Percentiles rank a stretch among this genome's conserved stretches.
Evolutionary conservation across 2,113 vertebrate genomes (phyloP).

Genomic region (Furnarius figulus): DNA sequence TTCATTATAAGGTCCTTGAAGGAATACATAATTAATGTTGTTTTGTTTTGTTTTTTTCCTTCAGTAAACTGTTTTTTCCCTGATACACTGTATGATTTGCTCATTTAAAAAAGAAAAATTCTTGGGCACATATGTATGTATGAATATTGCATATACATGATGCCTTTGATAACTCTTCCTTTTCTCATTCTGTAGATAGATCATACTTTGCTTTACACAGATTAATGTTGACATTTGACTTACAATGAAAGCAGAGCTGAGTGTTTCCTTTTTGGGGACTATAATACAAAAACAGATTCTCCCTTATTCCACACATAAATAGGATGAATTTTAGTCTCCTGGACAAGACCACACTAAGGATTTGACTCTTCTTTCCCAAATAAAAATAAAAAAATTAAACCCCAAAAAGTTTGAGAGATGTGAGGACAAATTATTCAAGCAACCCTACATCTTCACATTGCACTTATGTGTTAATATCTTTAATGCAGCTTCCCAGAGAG

Average conservation of each 20-base stretch:
- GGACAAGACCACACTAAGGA: background rate
- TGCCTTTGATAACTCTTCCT: background rate
- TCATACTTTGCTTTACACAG: background rate
- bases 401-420: background rate
- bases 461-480: slow-evolving; percentile 21
- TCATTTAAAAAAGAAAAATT: background rate
- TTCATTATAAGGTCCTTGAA: background rate
- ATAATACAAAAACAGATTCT: background rate
- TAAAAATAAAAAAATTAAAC: background rate
- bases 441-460: background rate
- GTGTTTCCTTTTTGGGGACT: background rate
- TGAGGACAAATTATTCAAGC: slow-evolving; percentile 18
- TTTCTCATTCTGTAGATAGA: background rate
- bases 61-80: background rate
- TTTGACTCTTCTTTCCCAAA: background rate
- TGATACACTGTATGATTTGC: background rate
- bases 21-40: background rate
- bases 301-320: background rate
- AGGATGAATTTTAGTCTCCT: background rate
- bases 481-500: background rate
- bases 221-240: background rate
- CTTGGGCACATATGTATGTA: rapidly evolving
- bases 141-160: background rate
- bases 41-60: background rate
- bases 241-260: background rate